Evolutionary conservation across 2,888 invertebrate genomes (phyloP).

Genomic region (Cephonodes hylas): DNA sequence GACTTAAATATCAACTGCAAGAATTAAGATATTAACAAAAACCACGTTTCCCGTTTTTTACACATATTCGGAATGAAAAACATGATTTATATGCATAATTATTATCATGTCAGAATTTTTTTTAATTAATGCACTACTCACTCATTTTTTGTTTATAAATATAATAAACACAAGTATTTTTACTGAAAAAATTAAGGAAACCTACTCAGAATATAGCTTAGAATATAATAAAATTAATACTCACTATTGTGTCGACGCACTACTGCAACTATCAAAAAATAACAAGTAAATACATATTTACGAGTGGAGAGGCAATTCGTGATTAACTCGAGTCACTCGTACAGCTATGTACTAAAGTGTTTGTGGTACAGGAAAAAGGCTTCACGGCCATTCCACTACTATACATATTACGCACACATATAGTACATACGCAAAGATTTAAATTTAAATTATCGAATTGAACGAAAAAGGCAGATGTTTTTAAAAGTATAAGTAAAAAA

Average conservation of each 20-base stretch:
- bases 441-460: not conserved
- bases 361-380: slow-evolving; percentile 4
- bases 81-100: not conserved
- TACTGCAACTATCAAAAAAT: not conserved
- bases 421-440: not conserved
- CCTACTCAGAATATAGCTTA: too few species aligned
- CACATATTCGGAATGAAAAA: too few species aligned
- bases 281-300: not conserved
- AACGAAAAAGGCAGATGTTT: not conserved
- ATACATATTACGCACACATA: not conserved
- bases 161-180: not conserved
- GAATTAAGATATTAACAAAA: not conserved
- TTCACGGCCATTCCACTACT: not conserved
- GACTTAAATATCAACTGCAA: not conserved
- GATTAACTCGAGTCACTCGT: slow-evolving; percentile 1
- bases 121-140: not conserved
- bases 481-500: too few species aligned
- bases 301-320: slow-evolving; percentile 1
- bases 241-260: not conserved
- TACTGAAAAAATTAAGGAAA: not conserved
- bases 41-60: not conserved
- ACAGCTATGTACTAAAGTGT: slow-evolving; percentile 14
- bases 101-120: not conserved
- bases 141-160: not conserved
- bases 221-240: not conserved